Conservation (phyloP, 2,113 vertebrate species). For the Lepidothrix coronata region DNA sequence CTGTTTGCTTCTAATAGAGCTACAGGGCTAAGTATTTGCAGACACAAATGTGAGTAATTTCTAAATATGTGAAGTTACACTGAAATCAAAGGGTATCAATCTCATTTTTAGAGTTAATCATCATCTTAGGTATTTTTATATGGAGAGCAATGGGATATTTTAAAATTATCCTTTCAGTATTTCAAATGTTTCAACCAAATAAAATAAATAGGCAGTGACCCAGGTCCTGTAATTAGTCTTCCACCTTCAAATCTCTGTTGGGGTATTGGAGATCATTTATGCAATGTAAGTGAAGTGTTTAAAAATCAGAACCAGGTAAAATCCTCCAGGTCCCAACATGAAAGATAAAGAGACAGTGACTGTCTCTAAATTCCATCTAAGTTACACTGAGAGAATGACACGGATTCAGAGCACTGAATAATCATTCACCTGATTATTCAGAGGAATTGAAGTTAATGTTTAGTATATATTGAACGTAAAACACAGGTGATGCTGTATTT, state of each 20-base stretch:
- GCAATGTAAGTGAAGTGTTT: neutral
- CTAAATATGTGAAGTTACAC: neutral
- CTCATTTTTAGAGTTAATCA: neutral
- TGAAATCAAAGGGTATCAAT: neutral
- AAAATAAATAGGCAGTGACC: neutral
- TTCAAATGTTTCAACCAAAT: neutral
- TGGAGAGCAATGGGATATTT: neutral
- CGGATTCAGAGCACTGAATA: neutral
- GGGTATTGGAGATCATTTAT: neutral
- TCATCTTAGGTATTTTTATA: neutral
- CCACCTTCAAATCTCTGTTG: neutral
- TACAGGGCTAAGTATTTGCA: neutral
- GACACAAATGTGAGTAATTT: neutral
- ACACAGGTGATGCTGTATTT: neutral
- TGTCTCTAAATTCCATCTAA: neutral
- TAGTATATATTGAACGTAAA: neutral
- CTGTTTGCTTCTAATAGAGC: neutral
- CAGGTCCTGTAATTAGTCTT: neutral
- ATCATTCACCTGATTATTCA: neutral
- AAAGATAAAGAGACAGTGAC: neutral
- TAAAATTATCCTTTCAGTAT: neutral
- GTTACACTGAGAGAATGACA: neutral
- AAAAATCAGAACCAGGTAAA: neutral
- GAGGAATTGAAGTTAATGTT: neutral
- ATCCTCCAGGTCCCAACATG: neutral